Evolutionary conservation across 2,888 invertebrate species (phyloP).

Genomic region (Ypsolopha scabrella): DNA sequence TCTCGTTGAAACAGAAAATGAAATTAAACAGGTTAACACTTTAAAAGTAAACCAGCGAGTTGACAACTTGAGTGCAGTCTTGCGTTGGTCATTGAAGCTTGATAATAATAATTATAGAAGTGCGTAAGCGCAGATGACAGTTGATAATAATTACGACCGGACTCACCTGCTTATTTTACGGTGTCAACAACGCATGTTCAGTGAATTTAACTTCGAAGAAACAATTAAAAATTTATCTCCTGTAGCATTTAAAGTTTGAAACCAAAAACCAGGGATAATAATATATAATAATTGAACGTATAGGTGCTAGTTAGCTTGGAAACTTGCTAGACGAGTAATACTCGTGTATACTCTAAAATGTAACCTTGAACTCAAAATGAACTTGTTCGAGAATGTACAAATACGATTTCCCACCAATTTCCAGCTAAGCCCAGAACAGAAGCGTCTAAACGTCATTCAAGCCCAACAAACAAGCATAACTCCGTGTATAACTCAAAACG

Average conservation of each 20-base stretch:
- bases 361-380: too few relatives aligned
- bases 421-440: conserved; percentile 2
- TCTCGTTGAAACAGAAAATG: background rate
- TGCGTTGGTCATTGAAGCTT: background rate
- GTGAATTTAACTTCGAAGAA: too few relatives aligned
- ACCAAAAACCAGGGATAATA: too few relatives aligned
- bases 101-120: background rate
- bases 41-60: background rate
- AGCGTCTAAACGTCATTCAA: conserved; percentile 5
- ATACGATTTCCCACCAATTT: conserved; percentile 1
- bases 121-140: conserved; percentile 3
- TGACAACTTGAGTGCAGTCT: background rate
- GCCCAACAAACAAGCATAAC: conserved; percentile 4
- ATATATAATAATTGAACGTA: too few relatives aligned
- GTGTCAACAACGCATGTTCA: background rate
- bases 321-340: too few relatives aligned
- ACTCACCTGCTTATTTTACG: background rate
- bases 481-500: conserved; percentile 7
- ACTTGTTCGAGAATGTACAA: background rate
- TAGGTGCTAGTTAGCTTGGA: too few relatives aligned
- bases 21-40: background rate
- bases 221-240: too few relatives aligned
- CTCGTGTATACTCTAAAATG: too few relatives aligned
- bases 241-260: too few relatives aligned
- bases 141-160: background rate